These are phyloP conservation scores for Schizopygopsis malacanthus DNA, from an alignment of 2,797 vertebrate species.

Conservation along the genomic window DNA sequence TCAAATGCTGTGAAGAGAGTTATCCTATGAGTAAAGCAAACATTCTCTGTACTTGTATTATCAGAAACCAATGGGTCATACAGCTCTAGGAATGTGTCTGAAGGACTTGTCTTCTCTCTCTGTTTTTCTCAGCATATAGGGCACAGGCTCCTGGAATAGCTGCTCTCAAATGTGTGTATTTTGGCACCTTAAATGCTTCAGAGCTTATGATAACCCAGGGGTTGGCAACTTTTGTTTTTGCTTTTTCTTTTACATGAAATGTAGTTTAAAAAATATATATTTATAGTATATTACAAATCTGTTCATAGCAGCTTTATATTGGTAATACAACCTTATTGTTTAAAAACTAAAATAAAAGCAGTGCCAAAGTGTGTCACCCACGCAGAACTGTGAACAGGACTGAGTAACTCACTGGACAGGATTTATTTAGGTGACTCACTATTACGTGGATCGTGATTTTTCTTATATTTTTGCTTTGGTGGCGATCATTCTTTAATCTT, in stretches of 20 bases:
- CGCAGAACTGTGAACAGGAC: neutral
- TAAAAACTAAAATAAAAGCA: neutral
- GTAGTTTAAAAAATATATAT: neutral
- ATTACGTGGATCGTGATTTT: neutral
- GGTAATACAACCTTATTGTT: neutral
- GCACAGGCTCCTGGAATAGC: constrained; percentile 72
- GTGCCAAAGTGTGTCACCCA: neutral
- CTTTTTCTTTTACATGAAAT: neutral
- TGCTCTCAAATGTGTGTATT: constrained; percentile 85
- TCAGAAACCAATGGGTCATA: constrained; percentile 11
- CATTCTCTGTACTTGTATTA: neutral
- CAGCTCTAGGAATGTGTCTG: constrained; percentile 28
- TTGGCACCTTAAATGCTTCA: constrained; percentile 70
- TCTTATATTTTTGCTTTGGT: neutral
- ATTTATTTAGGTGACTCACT: neutral
- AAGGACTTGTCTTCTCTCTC: constrained; percentile 47
- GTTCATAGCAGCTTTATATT: neutral
- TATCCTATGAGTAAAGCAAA: neutral
- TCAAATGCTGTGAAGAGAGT: neutral
- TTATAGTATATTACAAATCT: neutral
- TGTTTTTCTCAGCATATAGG: constrained; percentile 75
- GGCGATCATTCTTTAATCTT: neutral
- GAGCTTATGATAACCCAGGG: constrained; percentile 59
- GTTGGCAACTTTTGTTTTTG: neutral
- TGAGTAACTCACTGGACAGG: neutral